These are phyloP conservation scores for Zygothrica quintamaculata DNA, from an alignment of 2,888 invertebrate species.

Conservation along the genomic window DNA sequence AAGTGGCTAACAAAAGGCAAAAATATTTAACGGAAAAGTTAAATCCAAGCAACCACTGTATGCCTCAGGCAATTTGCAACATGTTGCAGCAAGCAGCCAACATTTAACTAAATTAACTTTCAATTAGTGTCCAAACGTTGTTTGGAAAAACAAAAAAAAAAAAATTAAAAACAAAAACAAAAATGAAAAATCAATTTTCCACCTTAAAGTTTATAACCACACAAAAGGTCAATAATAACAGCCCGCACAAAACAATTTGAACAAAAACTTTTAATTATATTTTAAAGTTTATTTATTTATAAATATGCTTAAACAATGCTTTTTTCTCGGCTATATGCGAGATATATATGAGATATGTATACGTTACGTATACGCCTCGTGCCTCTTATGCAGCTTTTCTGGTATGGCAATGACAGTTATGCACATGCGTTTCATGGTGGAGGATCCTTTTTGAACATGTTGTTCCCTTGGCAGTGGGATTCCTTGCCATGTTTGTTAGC, in stretches of 20 bases:
- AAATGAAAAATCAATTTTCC: slow-evolving; percentile 24
- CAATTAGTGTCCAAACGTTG: slow-evolving; percentile 44
- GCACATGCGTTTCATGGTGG: slow-evolving; percentile 14
- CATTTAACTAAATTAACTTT: slow-evolving; percentile 54
- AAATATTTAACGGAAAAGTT: slow-evolving; percentile 27
- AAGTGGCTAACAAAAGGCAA: slow-evolving; percentile 30
- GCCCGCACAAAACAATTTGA: no score
- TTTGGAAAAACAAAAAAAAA: slow-evolving; percentile 22
- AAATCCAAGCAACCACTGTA: slow-evolving; percentile 17
- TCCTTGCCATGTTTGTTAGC: slow-evolving; percentile 8
- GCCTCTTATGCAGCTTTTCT: neutral
- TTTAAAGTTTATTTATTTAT: slow-evolving; percentile 20
- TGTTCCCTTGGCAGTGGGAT: slow-evolving; percentile 14
- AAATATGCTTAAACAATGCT: neutral
- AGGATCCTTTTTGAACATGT: neutral
- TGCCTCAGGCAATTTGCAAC: slow-evolving; percentile 30
- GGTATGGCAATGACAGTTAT: slow-evolving; percentile 3
- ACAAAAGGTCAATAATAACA: slow-evolving; percentile 37
- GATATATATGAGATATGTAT: slow-evolving; percentile 3
- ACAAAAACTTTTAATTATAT: slow-evolving; percentile 27
- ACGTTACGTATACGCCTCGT: slow-evolving; percentile 18
- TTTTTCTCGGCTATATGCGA: no score
- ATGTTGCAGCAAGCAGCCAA: slow-evolving; percentile 12
- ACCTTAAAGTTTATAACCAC: slow-evolving; percentile 7
- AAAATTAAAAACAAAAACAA: no score